Base-by-base conservation (phyloP, 1,140 invertebrate genomes). In the Medauroidea extradentata region DNA sequence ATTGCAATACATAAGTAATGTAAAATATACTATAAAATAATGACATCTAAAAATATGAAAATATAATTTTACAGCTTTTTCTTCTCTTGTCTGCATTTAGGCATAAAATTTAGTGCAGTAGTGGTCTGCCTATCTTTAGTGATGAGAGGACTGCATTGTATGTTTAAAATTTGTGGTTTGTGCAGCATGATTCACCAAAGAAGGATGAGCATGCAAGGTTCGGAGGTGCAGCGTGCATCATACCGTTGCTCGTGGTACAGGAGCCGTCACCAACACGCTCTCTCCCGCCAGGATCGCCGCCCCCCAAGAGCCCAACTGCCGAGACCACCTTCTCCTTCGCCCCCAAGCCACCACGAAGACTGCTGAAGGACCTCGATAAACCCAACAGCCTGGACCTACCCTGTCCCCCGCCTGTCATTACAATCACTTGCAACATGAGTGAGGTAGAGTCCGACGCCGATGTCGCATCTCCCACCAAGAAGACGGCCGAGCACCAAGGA, bases 361-460 rank as follows among this genome's bases (percentile, higher is more conserved):
- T 78, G 48, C 68, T 79, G 16, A 79, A 81, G 66, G 77, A 81
- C 60, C 71, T 78, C 50, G 81, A 83, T 53, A 83, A 83, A 63
- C 78, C 80, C 1, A 78, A 79, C 13, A 86, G 85, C 41, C 69
- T 88, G 55, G 86, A 88, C 67, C 67, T 86, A 64, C 79, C 85
- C 59, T 76, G 73, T 64, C 81, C 81, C 8, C 85, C 86, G 2
- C 87, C 87, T 1, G 75, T 86, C 52, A 89, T 89, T 53, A 89
- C 86, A 3, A 83, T 90, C 2, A 90, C 87, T 0, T 83, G 83
- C 56, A 87, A 85, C 63, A 81, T 85, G 67, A 87, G 82, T 63
- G 87, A 89, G 70, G 78, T 77, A 5, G 87, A 90, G 75, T 89
- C 86, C 2, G 87, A 89, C 16, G 44, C 13, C 57, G 71, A 71